Base-by-base conservation (phyloP, 37 sponge, comb jelly and placozoan species). In the Oscarella lobularis region DNA sequence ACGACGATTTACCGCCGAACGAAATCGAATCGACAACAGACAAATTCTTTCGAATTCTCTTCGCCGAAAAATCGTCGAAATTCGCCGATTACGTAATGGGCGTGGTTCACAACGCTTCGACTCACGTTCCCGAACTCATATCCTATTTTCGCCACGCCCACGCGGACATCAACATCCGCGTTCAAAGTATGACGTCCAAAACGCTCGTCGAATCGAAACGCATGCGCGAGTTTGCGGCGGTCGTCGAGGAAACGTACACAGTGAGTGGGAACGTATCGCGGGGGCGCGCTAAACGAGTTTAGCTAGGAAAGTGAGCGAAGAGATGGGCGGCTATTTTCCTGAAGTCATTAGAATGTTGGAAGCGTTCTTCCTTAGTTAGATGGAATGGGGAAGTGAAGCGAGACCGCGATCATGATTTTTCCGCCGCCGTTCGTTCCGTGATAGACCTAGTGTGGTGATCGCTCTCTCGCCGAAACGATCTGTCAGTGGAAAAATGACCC, bases 291-390 rank as follows among this genome's bases (percentile, higher is more conserved):
- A n/a, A n/a, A n/a, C 92, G 34, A 89, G 87, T 39, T 37, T 96
- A 41, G 97, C 92, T 39, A 88, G 90, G 27, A 84, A 79, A 33
- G 88, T 89, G 36, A 76, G 82, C 31, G 97, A 96, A 79, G 97
- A 96, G 68, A 38, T 73, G 2, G 97, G 97, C 33, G 87, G 85
- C 33, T 81, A 81, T 29, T 80, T 81, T 39, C 77, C 77, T 31
- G 82, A 81, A 33, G 40, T 81, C n/a, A 29, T 81, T 2, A 38
- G 76, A 2, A 77, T 90, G 3, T 76, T 95, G 66, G 85, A 91
- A 75, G 76, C n/a, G n/a, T n/a, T n/a, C n/a, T n/a, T n/a, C n/a
- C n/a, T n/a, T n/a, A n/a, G n/a, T n/a, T n/a, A n/a, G n/a, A n/a
- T n/a, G n/a, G n/a, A n/a, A n/a, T n/a, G n/a, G n/a, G n/a, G n/a